Conservation (phyloP, 2,888 invertebrate species). For the Dione vanillae region DNA sequence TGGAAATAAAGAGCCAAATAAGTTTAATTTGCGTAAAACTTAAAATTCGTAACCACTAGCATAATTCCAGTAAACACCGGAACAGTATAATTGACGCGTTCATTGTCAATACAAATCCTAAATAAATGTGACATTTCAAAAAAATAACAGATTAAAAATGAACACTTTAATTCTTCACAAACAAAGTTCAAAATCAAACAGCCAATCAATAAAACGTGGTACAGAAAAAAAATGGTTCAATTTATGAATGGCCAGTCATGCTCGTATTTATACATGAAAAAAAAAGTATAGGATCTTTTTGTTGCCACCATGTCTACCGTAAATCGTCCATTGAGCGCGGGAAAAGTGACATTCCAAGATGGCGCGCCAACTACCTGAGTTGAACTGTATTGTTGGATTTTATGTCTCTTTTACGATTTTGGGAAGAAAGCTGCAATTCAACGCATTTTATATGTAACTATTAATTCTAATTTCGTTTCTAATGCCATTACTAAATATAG, state of each 20-base stretch:
- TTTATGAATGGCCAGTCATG: slow-evolving; percentile 73
- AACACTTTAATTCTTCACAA: slow-evolving; percentile 1
- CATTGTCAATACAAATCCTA: slow-evolving; percentile 49
- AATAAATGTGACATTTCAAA: slow-evolving; percentile 45
- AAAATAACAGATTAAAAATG: slow-evolving; percentile 20
- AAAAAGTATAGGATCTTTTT: slow-evolving; percentile 62
- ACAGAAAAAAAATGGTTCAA: slow-evolving; percentile 46
- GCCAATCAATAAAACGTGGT: neutral
- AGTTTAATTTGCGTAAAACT: slow-evolving; percentile 31
- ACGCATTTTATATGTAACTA: slow-evolving; percentile 15
- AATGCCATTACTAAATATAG: neutral
- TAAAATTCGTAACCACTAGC: slow-evolving; percentile 35
- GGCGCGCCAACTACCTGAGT: slow-evolving; percentile 63
- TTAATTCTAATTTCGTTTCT: slow-evolving; percentile 15
- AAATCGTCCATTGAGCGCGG: slow-evolving; percentile 75
- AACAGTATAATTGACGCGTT: slow-evolving; percentile 49
- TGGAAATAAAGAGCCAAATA: neutral
- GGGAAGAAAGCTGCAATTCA: slow-evolving; percentile 39
- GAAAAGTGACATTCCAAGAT: slow-evolving; percentile 62
- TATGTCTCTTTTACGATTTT: slow-evolving; percentile 48
- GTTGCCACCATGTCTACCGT: slow-evolving; percentile 79
- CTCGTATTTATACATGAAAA: slow-evolving; percentile 55
- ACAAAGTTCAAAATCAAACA: slow-evolving; percentile 33
- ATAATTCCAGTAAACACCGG: slow-evolving; percentile 48
- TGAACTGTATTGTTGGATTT: slow-evolving; percentile 49